These are phyloP conservation scores for Daboia siamensis DNA, from an alignment of 2,113 vertebrate species.

Conservation along the genomic window DNA sequence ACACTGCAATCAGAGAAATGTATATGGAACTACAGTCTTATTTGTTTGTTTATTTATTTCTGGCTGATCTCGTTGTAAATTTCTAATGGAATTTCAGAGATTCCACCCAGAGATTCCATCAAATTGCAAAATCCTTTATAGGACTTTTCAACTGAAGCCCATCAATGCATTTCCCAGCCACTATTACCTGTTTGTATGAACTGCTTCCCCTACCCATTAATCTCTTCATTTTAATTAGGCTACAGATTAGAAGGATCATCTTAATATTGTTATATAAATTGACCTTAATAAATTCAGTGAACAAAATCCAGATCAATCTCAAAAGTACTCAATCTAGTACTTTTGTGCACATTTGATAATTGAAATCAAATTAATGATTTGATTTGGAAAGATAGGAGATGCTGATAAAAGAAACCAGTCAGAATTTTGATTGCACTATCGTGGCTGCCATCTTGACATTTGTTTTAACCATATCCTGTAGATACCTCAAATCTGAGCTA, in stretches of 20 bases:
- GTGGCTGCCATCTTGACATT: not conserved
- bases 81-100: not conserved
- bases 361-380: not conserved
- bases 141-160: not conserved
- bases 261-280: not conserved
- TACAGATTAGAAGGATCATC: not conserved
- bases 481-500: not conserved
- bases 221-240: not conserved
- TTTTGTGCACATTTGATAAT: not conserved
- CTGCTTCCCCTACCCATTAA: not conserved
- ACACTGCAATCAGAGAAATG: not conserved
- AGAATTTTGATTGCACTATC: not conserved
- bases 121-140: not conserved
- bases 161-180: not conserved
- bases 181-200: not conserved
- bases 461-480: not conserved
- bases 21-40: not conserved
- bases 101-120: not conserved
- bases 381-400: not conserved
- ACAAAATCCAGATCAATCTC: not conserved
- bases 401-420: not conserved
- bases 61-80: not conserved
- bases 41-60: too few species aligned
- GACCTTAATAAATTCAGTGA: not conserved
- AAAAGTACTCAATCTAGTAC: not conserved